Base-by-base conservation (phyloP, 2,113 vertebrate species). In the Athene cunicularia region DNA sequence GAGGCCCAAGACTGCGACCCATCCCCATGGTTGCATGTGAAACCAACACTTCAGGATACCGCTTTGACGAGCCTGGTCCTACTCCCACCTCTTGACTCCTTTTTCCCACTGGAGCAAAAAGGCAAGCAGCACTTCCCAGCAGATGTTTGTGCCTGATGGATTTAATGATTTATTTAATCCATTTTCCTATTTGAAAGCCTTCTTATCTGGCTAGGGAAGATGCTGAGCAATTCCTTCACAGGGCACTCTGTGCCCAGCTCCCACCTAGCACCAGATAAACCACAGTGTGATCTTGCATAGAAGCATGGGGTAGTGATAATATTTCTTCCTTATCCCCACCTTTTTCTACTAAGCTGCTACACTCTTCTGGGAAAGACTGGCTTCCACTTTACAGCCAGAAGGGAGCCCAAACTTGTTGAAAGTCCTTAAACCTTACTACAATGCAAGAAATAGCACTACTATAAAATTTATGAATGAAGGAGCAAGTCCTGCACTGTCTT, bases 21-120 rank as follows among this genome's bases (percentile, higher is more conserved):
- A 59, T 12, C 10, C 24, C 8, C 27, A 5, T 0, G 4, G 22
- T 3, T 84, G 26, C 14, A 30, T 12, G 49, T 59, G 80, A 76
- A 75, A 50, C 33, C 43, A 79, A 2, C 41, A 68, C 59, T 91
- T 43, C 20, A 28, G 45, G 59, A 67, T 10, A 52, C 3, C 0
- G 1, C 21, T 80, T 67, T 70, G 43, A 2, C 1, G 1, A 67
- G 47, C 12, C 18, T 0, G 0, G 4, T 80, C 30, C 62, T 45
- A 8, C 63, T 55, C 17, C 39, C 0, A 0, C 30, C 33, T 62
- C 52, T 50, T 67, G 18, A 9, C 27, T 52, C 14, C 15, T 59
- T 85, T 87, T 64, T 30, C 37, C 47, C 30, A 18, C 37, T 35
- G 50, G 15, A 80, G 47, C 32, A 83, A 66, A 86, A 76, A 59